phyloP scores from a whole-genome alignment of 2,888 invertebrate species.

The Hypena proboscidalis region DNA sequence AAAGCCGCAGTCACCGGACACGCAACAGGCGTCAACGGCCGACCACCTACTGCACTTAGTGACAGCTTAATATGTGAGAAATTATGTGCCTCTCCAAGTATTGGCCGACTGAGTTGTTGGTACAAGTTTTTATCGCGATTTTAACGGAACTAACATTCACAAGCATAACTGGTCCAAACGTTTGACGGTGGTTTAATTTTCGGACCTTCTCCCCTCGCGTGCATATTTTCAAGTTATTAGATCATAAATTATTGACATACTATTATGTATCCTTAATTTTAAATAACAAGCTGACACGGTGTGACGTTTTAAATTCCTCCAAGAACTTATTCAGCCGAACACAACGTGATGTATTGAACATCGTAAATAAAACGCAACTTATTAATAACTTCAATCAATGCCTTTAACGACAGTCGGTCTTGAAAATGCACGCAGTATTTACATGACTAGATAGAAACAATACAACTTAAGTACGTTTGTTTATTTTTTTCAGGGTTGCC shows the following conservation, averaged over 20 bases:
- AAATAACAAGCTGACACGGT: too few species aligned
- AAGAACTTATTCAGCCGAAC: too few species aligned
- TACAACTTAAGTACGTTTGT: conserved; percentile 7
- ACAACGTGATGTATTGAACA: too few species aligned
- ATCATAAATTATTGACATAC: too few species aligned
- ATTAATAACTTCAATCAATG: conserved; percentile 22
- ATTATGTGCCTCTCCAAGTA: conserved; percentile 29
- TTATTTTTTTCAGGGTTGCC: conserved; percentile 28
- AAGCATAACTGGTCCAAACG: conserved; percentile 40
- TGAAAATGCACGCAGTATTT: neutral
- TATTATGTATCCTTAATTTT: too few species aligned
- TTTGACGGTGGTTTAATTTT: conserved; percentile 52
- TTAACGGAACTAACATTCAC: conserved; percentile 45
- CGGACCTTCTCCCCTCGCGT: neutral
- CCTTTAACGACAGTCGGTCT: conserved; percentile 21
- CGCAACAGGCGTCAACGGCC: conserved; percentile 42
- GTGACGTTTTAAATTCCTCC: too few species aligned
- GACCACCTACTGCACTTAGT: conserved; percentile 37
- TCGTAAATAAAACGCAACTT: neutral
- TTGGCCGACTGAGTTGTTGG: conserved; percentile 22
- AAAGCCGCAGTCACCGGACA: conserved; percentile 30
- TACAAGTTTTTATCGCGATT: conserved; percentile 47
- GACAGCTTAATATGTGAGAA: conserved; percentile 39
- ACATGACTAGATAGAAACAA: neutral
- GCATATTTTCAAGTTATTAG: neutral